These are phyloP conservation scores for Caenorhabditis imperialis DNA, from an alignment of 2,888 invertebrate species.

Conservation along the genomic window DNA sequence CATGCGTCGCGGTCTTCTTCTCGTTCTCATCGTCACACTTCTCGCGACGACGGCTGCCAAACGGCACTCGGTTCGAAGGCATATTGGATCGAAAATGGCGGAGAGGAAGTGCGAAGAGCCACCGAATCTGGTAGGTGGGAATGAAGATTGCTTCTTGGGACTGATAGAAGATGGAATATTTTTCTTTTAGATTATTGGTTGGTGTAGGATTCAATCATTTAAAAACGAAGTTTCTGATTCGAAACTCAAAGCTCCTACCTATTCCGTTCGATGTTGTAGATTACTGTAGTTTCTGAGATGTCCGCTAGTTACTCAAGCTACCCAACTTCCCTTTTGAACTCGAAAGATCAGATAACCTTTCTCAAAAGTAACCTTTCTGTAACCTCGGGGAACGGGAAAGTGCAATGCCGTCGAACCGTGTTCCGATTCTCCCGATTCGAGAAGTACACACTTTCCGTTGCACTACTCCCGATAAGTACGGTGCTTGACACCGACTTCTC, in stretches of 20 bases:
- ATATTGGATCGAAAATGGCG: conserved; percentile 18
- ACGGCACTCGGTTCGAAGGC: conserved; percentile 36
- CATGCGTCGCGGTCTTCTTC: conserved; percentile 24
- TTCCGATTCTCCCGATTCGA: conserved; percentile 20
- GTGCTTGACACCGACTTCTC: conserved; percentile 40
- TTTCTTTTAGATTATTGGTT: too few relatives aligned
- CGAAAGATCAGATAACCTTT: too few relatives aligned
- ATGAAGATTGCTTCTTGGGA: not conserved
- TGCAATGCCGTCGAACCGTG: conserved; percentile 18
- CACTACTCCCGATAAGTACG: conserved; percentile 23
- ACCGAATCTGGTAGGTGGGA: conserved; percentile 47
- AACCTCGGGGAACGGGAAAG: conserved; percentile 7
- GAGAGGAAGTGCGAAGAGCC: conserved; percentile 52
- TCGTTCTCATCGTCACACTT: conserved; percentile 4
- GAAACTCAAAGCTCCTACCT: too few relatives aligned
- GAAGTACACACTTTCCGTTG: conserved; percentile 2
- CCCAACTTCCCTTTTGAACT: too few relatives aligned
- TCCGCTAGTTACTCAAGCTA: too few relatives aligned
- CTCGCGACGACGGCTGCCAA: conserved; percentile 8
- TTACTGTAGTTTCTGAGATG: too few relatives aligned
- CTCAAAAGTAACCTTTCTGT: too few relatives aligned
- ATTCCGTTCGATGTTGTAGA: too few relatives aligned
- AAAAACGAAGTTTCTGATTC: too few relatives aligned
- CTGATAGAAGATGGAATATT: too few relatives aligned
- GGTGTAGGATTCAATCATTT: too few relatives aligned